Base-by-base conservation (phyloP, 2,113 vertebrate genomes). In the Nothobranchius furzeri region DNA sequence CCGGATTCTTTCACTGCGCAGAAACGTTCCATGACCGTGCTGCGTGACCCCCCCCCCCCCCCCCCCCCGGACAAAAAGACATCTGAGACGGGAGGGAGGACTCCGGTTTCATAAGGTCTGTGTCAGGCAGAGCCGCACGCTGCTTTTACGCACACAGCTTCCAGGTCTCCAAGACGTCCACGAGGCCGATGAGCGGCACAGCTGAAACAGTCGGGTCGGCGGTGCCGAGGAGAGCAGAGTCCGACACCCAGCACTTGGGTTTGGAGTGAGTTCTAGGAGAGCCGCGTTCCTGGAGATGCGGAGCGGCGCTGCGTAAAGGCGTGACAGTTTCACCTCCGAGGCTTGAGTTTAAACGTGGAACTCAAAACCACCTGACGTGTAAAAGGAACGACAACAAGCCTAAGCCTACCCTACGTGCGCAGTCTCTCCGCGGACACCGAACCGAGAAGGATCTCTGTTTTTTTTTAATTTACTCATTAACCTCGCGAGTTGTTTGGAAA, bases 21-120 rank as follows among this genome's bases (percentile, higher is more conserved):
- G 20, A 20, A 20, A 20, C 20, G 20, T 20, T 20, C 20, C 20
- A 20, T 20, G 20, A 20, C 20, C 20, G 20, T 20, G 20, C 20
- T 20, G 20, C 1, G 20, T 20, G 20, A 20, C 75, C 72, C 46
- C 58, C 52, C 40, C 56, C 30, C 59, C 43, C 78, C 72, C 64
- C 52, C 53, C 54, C 61, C 71, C 54, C 43, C 79, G 68, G 72
- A 90, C 88, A 88, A 86, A 87, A 89, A 88, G 86, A 89, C 83
- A 88, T 87, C 53, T 53, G 85, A 90, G 84, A 85, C 83, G 68
- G 81, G 70, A 76, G 72, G 82, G 84, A 40, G 79, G 76, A 69
- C 86, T 92, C 86, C 71, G 77, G 79, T 91, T 90, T 90, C 89
- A 90, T 73, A 78, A 5, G 78, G 65, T 63, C 59, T 70, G 60